Conservation (phyloP, 2,888 invertebrate species). For the Nymphalis urticae region DNA sequence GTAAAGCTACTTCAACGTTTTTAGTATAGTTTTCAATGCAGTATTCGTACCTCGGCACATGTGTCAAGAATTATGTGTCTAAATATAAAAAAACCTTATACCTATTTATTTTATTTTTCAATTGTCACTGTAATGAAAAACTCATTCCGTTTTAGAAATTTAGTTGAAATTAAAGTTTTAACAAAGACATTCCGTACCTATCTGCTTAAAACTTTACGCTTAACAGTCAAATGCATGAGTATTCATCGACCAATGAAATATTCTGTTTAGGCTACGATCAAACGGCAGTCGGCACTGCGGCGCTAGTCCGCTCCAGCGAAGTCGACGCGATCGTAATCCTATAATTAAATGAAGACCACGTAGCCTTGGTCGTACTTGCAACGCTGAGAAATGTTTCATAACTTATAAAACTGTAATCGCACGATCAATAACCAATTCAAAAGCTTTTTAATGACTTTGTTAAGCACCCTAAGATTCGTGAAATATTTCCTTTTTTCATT, state of each 20-base stretch:
- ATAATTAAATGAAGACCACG: slow-evolving; percentile 61
- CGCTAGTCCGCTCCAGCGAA: slow-evolving; percentile 17
- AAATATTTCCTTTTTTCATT: neutral
- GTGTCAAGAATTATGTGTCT: too few relatives aligned
- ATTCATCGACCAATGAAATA: neutral
- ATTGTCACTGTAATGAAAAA: too few relatives aligned
- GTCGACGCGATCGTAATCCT: slow-evolving; percentile 49
- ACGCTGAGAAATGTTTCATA: slow-evolving; percentile 13
- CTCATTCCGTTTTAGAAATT: too few relatives aligned
- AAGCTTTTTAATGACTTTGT: neutral
- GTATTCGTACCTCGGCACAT: too few relatives aligned
- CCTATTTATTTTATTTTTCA: too few relatives aligned
- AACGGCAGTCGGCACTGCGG: slow-evolving; percentile 31
- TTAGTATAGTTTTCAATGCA: too few relatives aligned
- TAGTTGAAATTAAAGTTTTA: neutral
- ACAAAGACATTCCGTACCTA: neutral
- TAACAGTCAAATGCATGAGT: neutral
- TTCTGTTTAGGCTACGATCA: slow-evolving; percentile 6
- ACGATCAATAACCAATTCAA: slow-evolving; percentile 1
- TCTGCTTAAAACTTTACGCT: too few relatives aligned
- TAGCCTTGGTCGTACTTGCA: slow-evolving; percentile 16
- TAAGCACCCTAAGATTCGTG: neutral
- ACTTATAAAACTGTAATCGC: slow-evolving; percentile 6
- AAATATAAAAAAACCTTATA: too few relatives aligned
- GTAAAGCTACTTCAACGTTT: too few relatives aligned